These are phyloP conservation scores for Perca schrenkii DNA, from an alignment of 2,113 vertebrate genomes.

Conservation along the genomic window DNA sequence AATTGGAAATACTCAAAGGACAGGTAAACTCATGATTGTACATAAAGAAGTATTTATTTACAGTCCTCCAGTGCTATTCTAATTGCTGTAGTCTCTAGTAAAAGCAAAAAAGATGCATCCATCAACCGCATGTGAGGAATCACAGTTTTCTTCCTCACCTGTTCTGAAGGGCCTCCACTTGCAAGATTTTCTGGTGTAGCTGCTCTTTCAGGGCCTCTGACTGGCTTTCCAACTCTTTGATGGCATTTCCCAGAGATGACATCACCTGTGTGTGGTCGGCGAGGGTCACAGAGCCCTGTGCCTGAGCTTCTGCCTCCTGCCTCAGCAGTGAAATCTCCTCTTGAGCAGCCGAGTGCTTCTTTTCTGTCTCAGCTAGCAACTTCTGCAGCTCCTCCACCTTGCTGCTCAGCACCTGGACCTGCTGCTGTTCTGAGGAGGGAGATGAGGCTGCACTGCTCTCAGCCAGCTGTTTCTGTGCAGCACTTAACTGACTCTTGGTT, in stretches of 20 bases:
- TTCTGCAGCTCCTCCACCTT: conserved; percentile 88
- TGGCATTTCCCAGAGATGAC: conserved; percentile 85
- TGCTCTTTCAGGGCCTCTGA: conserved; percentile 82
- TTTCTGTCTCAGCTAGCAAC: conserved; percentile 84
- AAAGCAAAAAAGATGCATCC: neutral
- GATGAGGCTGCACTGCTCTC: conserved; percentile 23
- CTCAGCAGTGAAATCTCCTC: conserved; percentile 87
- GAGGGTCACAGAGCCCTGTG: conserved; percentile 87
- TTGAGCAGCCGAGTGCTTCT: conserved; percentile 82
- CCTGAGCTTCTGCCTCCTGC: conserved; percentile 88
- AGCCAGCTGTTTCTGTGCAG: conserved; percentile 81
- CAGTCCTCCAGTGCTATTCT: neutral
- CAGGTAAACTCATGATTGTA: neutral
- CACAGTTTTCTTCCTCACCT: conserved; percentile 65
- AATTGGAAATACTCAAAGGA: neutral
- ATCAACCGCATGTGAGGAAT: neutral
- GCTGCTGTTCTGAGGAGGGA: conserved; percentile 51
- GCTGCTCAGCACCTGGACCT: conserved; percentile 56
- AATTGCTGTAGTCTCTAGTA: neutral
- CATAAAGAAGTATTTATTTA: neutral
- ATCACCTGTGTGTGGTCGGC: conserved; percentile 90
- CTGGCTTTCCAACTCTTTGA: conserved; percentile 89
- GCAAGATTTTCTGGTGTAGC: conserved; percentile 84
- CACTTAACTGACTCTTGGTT: conserved; percentile 89
- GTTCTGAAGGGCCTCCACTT: conserved; percentile 88